Evolutionary conservation across 2,797 vertebrate species (phyloP).

Genomic region (Dipus sagitta): DNA sequence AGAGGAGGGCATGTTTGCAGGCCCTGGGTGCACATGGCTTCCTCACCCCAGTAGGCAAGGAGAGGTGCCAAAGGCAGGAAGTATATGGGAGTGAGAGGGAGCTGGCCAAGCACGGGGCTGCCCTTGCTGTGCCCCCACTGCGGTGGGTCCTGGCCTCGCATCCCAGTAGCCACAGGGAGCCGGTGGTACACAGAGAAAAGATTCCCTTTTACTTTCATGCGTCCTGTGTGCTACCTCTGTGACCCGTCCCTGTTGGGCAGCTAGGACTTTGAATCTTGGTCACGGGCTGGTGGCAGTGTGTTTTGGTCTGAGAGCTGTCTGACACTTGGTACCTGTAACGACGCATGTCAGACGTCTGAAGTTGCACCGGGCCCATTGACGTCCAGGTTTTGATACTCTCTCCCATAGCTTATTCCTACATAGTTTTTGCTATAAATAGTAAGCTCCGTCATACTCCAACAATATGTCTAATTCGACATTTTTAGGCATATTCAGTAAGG

Average conservation of each 20-base stretch:
- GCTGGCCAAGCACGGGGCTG: neutral
- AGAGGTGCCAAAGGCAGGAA: neutral
- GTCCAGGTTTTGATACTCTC: neutral
- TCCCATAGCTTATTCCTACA: neutral
- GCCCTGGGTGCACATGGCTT: neutral
- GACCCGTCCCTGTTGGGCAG: neutral
- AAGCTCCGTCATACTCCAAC: neutral
- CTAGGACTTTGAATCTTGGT: neutral
- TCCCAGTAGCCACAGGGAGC: no score
- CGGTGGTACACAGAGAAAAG: no score
- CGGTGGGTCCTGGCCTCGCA: neutral
- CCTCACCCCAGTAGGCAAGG: no score
- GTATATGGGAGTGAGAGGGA: neutral
- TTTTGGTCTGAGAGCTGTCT: neutral
- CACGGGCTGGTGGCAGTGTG: neutral
- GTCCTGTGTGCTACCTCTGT: neutral
- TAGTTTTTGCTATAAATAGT: neutral
- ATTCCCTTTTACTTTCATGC: neutral
- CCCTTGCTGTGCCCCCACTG: rapidly evolving
- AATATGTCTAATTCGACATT: neutral
- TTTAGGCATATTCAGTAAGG: neutral
- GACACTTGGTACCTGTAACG: neutral
- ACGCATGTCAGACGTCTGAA: rapidly evolving
- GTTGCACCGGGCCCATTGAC: neutral
- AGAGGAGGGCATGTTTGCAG: no score